Base-by-base conservation (phyloP, 2,888 invertebrate species). In the Falcaria lacertinaria region DNA sequence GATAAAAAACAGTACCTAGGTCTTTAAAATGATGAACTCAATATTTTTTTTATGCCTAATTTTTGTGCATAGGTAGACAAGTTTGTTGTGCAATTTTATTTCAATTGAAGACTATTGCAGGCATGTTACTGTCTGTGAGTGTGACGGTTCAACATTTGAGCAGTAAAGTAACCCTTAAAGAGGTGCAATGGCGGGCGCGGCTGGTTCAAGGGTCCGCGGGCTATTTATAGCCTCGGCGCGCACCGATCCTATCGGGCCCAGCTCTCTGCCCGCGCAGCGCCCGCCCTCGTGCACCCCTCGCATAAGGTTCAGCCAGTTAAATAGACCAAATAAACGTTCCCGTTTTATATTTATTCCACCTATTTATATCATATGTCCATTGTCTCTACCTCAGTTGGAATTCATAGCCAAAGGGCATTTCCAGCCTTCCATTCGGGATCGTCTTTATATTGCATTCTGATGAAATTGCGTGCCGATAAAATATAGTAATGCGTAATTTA, bases 311-410 rank as follows among this genome's bases (percentile, higher is more conserved):
- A 71, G 62, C 70, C 74, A 70, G 72, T 78, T 81, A 86, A 84
- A 87, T 81, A 81, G 81, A 81, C 78, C 76, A 83, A 85, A 80
- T 68, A 79, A 81, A 80, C 75, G 65, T 50, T 52, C 59, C 66
- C 59, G 65, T 74, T 79, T 83, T 83, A 80, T 80, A 83, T 86
- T 81, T 78, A 82, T 76, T 77, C 78, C 71, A 76, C 74, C 80
- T 83, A 84, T 85, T 83, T 85, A 83, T 84, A 85, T 79, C 78
- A 80, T 74, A 73, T 79, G 78, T 78, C 82, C 86, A 86, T 87
- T 86, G 86, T 87, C 80, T 73, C 74, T 69, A 61, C 68, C 68
- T 73, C 73, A 69, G 64, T 64, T 64, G 74, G 79, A 78, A 83
- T 84, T 80, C 80, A 77, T 82, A 75, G 80, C 83, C 78, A 52